Evolutionary conservation across 2,113 vertebrate species (phyloP), one percentile per base, ranked within the genome.

Genomic region (Bufo gargarizans): DNA sequence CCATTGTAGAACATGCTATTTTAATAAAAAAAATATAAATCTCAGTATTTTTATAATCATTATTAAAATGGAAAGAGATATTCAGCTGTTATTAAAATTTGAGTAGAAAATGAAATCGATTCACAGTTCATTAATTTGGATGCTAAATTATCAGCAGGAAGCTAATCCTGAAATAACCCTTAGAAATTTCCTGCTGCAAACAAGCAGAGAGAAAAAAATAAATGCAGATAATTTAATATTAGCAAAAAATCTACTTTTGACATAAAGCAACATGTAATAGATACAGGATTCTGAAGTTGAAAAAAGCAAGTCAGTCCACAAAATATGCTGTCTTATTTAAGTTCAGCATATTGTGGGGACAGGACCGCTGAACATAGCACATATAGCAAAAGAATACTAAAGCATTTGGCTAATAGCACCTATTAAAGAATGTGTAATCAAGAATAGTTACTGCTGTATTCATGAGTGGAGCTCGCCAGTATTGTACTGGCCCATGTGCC

Each of bases 151-250:
- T 72, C 72, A 85, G 78, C 56, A 19, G 72, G 22, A 88, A 87
- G 45, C 11, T 79, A n/a, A 88, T 43, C 22, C 58, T 77, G 78
- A 43, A 77, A 82, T 80, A 82, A 22, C 22, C 16, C 58, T 13
- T 67, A 79, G 56, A 81, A 43, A 50, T 4, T 49, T 10, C 17
- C 82, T 78, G 49, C 55, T 0, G 0, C 4, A 20, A 74, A 86
- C n/a, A 89, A 88, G 77, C 53, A 10, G 45, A 86, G 14, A 1
- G 1, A 33, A 33, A 33, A 74, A 43, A 9, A 20, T 20, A 63
- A 87, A 65, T 84, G 47, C 33, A 88, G 78, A 82, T 84, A 33
- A 20, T 88, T 72, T n/a, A 58, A 83, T 11, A 63, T 58, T 0
- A 71, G 1, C 74, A 79, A 56, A n/a, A 55, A 55, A 55, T 55